Percentiles rank a stretch among this genome's conserved stretches.
Conservation (phyloP, 2,113 vertebrate genomes). For the Poeciliopsis prolifica region DNA sequence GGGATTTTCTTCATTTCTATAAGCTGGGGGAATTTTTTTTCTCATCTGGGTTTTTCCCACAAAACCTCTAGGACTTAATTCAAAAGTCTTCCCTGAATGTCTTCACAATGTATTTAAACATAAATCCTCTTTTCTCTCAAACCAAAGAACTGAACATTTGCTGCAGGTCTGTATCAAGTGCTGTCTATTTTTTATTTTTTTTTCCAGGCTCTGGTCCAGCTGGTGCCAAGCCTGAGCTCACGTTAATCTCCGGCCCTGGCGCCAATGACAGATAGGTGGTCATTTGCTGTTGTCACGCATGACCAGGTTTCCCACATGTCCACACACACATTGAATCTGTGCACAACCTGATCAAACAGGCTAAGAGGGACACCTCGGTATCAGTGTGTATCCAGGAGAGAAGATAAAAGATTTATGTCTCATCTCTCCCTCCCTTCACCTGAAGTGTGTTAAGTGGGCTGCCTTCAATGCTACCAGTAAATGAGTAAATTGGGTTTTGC, state of each 20-base stretch:
- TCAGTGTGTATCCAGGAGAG: constrained; percentile 42
- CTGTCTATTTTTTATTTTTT: constrained; percentile 21
- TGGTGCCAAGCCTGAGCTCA: constrained; percentile 60
- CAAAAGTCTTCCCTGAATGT: constrained; percentile 38
- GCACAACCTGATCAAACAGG: constrained; percentile 72
- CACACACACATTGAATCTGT: constrained; percentile 18
- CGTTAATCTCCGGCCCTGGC: constrained; percentile 56
- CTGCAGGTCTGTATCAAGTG: constrained; percentile 5
- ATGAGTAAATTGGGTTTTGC: constrained; percentile 1
- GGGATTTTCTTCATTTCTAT: constrained; percentile 32
- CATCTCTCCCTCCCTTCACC: constrained; percentile 7
- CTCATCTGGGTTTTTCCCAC: constrained; percentile 65
- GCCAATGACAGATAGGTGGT: constrained; percentile 62
- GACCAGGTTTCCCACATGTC: constrained; percentile 41
- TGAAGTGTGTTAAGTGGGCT: constrained; percentile 6
- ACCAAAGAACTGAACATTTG: not conserved
- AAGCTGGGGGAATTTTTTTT: constrained; percentile 55
- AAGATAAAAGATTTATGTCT: constrained; percentile 55
- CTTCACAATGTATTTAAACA: constrained; percentile 11
- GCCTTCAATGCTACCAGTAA: constrained; percentile 10
- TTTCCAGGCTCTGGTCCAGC: constrained; percentile 55
- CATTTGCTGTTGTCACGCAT: constrained; percentile 68
- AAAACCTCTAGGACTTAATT: constrained; percentile 38
- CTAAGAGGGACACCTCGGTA: constrained; percentile 47
- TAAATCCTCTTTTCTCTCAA: constrained; percentile 5